A percentile compares a stretch with the other conserved stretches of the same genome.
These are phyloP conservation scores for Neotoxoptera formosana DNA, from an alignment of 1,140 invertebrate genomes.

Conservation along the genomic window DNA sequence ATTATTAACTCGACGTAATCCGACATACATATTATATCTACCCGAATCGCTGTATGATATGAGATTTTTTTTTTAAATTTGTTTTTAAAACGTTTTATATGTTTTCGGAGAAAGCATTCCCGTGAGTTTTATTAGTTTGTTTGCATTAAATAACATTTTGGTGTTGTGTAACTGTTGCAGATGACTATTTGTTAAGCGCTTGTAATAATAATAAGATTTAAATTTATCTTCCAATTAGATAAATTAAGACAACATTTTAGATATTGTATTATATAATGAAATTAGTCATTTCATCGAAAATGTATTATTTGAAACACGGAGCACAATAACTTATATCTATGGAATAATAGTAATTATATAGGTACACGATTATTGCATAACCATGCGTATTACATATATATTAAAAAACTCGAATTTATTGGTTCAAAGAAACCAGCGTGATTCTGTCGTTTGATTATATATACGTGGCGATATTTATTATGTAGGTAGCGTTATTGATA, in stretches of 20 bases:
- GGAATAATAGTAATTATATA: neutral
- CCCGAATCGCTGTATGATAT: neutral
- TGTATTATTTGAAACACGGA: neutral
- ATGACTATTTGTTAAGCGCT: neutral
- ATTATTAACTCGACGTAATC: neutral
- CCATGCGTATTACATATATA: neutral
- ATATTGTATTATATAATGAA: neutral
- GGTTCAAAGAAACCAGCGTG: neutral
- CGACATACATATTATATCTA: neutral
- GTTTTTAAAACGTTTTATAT: neutral
- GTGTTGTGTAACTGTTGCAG: neutral
- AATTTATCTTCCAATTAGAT: neutral
- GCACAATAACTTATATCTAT: neutral
- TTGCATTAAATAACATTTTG: neutral
- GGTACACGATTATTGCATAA: neutral
- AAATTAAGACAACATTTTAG: neutral
- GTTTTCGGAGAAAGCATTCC: conserved; percentile 5
- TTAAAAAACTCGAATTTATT: neutral
- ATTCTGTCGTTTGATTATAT: neutral
- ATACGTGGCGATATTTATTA: neutral
- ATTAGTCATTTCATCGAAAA: neutral
- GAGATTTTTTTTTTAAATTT: conserved; percentile 8
- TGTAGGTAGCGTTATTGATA: neutral
- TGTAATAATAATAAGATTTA: neutral
- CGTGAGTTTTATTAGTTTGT: neutral